These are phyloP conservation scores for Acomys russatus DNA, from an alignment of 2,797 vertebrate species.

Conservation along the genomic window DNA sequence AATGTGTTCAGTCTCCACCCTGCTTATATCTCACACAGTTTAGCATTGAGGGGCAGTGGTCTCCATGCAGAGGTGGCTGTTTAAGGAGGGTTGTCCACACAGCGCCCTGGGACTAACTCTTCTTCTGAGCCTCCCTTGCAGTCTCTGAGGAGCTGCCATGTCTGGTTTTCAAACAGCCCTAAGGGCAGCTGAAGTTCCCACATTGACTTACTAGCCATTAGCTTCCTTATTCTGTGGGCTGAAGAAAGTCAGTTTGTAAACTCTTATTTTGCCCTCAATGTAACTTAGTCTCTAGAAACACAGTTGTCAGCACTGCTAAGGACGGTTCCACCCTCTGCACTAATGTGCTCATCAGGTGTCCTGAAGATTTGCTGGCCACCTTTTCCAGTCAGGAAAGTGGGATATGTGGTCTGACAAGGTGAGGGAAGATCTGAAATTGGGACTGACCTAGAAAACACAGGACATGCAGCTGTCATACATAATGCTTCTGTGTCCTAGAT, in stretches of 20 bases:
- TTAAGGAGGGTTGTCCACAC: rapidly evolving
- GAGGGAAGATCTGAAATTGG: conserved; percentile 72
- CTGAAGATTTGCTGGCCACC: conserved; percentile 58
- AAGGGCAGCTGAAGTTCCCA: neutral
- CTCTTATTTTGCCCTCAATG: neutral
- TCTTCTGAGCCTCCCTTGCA: neutral
- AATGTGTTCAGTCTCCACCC: neutral
- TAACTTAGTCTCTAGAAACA: conserved; percentile 12
- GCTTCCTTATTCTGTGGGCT: neutral
- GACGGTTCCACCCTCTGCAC: neutral
- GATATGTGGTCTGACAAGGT: conserved; percentile 72
- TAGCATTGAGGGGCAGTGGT: too few species aligned
- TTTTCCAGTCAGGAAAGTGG: conserved; percentile 50
- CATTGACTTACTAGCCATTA: neutral
- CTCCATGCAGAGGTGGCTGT: neutral
- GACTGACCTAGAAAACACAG: conserved; percentile 78
- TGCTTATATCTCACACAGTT: neutral
- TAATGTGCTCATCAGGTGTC: conserved; percentile 47
- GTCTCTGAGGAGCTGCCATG: neutral
- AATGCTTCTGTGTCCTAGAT: conserved; percentile 75
- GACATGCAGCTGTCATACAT: conserved; percentile 61
- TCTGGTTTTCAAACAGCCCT: neutral
- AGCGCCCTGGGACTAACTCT: rapidly evolving
- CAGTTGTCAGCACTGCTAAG: neutral
- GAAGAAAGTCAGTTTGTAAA: conserved; percentile 4